Evolutionary conservation across 2,113 vertebrate species (phyloP).

Genomic region (Cavia aperea): DNA sequence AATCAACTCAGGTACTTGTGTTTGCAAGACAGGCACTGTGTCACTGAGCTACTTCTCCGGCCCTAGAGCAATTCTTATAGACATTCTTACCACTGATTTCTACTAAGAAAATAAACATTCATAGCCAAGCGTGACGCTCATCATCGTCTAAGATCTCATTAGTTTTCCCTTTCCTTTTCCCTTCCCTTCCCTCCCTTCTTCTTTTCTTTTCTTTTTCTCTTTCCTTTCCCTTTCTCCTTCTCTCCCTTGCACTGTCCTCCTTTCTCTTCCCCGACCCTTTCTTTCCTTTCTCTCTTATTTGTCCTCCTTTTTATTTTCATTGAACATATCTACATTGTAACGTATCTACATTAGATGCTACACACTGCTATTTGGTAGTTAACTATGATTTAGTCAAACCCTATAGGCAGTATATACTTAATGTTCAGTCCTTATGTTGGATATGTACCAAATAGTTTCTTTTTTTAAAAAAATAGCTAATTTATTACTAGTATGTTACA

Average conservation of each 20-base stretch:
- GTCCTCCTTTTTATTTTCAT: neutral
- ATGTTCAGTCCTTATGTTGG: neutral
- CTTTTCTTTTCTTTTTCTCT: neutral
- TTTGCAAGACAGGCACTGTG: too few relatives aligned
- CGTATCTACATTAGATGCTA: neutral
- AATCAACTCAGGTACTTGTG: too few relatives aligned
- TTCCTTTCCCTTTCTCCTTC: neutral
- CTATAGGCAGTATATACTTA: neutral
- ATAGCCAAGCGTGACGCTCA: neutral
- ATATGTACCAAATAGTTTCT: conserved; percentile 11
- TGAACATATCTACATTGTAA: neutral
- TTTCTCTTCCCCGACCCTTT: neutral
- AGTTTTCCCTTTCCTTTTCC: neutral
- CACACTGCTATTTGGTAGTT: neutral
- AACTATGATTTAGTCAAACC: neutral
- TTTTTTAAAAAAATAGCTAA: conserved; percentile 65
- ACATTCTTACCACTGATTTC: neutral
- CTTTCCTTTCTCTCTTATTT: neutral
- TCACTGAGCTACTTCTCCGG: too few relatives aligned
- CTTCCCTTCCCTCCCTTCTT: neutral
- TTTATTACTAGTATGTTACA: conserved; percentile 74
- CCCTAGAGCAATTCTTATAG: neutral
- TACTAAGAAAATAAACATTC: neutral
- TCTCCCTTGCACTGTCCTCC: neutral
- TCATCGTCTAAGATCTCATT: neutral